Evolutionary conservation across 2,113 vertebrate species (phyloP), one percentile per base, ranked within the genome.

Genomic region (Epinephelus fuscoguttatus): DNA sequence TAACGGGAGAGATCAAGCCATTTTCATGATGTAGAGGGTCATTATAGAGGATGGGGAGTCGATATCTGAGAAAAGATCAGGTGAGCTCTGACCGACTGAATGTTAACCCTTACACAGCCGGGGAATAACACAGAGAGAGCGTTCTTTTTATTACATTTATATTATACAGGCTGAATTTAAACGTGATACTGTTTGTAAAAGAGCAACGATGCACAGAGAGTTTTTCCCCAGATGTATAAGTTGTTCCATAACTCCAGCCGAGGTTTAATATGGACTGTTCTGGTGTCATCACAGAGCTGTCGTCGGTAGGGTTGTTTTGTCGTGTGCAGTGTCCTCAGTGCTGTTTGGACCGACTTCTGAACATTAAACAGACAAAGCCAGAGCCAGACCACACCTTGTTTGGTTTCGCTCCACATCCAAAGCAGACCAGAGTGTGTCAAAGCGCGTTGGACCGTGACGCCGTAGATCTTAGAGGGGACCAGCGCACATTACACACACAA

Each of bases 1-100:
- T 92, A 92, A 93, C 91, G 80, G 85, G 88, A 84, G 87, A 76
- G 91, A 91, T 93, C 88, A 85, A 80, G 78, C 91, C 90, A 85
- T 94, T 94, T 83, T 62, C 77, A 71, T 94, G 91, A 95, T 94
- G 79, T 85, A 94, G 67, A 90, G 85, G 66, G 78, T 86, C 91
- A 80, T 92, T 95, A 91, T 50, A 59, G 82, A 71, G 75, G 70
- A 82, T 78, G 76, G 75, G 70, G 90, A 94, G 84, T 91, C 91
- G 49, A 85, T 92, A 77, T 77, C 70, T 66, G 61, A n/a, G 90
- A 84, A 78, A 73, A 88, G 85, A 91, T 93, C 89, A 84, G 84
- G 75, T 91, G 91, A 89, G 84, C 88, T 79, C 72, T 30, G 82
- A 82, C 87, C 74, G 49, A 66, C 74, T 79, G 70, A 91, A 70